Conservation (phyloP, 2,113 vertebrate species). For the Pseudonaja textilis region DNA sequence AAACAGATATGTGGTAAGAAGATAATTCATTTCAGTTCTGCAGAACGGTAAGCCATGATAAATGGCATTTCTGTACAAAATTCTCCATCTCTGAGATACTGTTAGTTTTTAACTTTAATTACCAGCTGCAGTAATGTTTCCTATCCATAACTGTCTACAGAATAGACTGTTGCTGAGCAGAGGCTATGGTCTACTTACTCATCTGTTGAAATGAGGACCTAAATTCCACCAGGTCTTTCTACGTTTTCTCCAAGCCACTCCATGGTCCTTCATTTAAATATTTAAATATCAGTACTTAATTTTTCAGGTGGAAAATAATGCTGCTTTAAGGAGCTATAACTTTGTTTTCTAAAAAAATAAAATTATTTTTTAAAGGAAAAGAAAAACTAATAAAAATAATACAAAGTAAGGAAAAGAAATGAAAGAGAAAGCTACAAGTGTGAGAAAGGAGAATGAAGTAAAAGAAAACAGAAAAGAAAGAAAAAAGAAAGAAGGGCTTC, state of each 20-base stretch:
- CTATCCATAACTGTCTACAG: constrained; percentile 97
- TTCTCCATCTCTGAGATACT: constrained; percentile 89
- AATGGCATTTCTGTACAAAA: constrained; percentile 88
- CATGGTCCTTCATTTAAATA: constrained; percentile 92
- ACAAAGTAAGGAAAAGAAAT: background rate
- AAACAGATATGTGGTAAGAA: constrained; percentile 71
- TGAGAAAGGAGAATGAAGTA: background rate
- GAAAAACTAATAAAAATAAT: background rate
- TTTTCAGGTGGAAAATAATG: constrained; percentile 83
- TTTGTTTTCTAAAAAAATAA: constrained; percentile 37
- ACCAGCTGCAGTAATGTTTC: constrained; percentile 93
- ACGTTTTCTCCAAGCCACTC: constrained; percentile 66
- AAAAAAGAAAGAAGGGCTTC: background rate
- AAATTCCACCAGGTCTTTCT: constrained; percentile 77
- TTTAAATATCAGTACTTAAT: constrained; percentile 94
- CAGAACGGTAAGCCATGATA: constrained; percentile 81
- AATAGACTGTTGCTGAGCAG: constrained; percentile 89
- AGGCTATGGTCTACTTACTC: constrained; percentile 95
- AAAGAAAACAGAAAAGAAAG: background rate
- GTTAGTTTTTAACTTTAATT: constrained; percentile 99
- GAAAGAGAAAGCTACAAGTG: background rate
- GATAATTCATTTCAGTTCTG: constrained; percentile 86
- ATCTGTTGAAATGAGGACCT: constrained; percentile 82
- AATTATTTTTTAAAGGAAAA: background rate
- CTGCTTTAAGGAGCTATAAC: constrained; percentile 87